Percentiles rank a stretch among this genome's conserved stretches.
These are phyloP conservation scores for Kobus ellipsiprymnus DNA, from an alignment of 2,113 vertebrate genomes.

Conservation along the genomic window DNA sequence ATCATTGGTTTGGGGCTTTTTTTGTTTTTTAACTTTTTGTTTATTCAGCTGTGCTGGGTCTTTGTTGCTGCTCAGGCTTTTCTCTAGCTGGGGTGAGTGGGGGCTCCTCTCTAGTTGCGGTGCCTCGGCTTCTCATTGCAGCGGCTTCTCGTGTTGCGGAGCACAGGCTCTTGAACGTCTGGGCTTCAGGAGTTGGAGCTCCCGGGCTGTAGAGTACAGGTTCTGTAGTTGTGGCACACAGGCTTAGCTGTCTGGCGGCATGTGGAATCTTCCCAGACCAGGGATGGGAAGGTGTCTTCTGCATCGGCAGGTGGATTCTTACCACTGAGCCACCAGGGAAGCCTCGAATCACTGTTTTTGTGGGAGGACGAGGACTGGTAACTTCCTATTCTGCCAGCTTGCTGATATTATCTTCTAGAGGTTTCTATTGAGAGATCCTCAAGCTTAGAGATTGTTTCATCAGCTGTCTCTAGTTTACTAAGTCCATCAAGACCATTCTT, in stretches of 20 bases:
- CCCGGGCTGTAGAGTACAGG: neutral
- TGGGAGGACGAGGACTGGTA: neutral
- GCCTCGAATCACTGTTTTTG: neutral
- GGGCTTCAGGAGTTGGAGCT: neutral
- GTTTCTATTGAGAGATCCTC: neutral
- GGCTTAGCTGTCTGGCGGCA: neutral
- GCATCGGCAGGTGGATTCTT: neutral
- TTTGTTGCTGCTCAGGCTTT: neutral
- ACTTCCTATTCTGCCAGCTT: neutral
- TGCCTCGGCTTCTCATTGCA: neutral
- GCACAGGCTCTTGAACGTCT: neutral
- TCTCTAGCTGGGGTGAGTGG: neutral
- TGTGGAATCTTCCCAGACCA: neutral
- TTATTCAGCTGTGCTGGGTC: neutral
- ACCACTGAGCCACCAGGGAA: neutral
- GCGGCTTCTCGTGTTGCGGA: accelerated
- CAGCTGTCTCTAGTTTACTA: neutral
- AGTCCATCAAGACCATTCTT: neutral
- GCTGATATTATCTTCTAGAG: neutral
- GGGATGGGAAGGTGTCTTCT: neutral
- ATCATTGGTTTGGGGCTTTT: neutral
- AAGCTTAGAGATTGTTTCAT: neutral
- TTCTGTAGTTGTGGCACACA: neutral
- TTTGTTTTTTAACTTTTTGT: neutral
- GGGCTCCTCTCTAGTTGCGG: neutral